Percentiles rank a stretch among this genome's conserved stretches.
Conservation (phyloP, 2,113 vertebrate species). For the Nothobranchius kuhntae region DNA sequence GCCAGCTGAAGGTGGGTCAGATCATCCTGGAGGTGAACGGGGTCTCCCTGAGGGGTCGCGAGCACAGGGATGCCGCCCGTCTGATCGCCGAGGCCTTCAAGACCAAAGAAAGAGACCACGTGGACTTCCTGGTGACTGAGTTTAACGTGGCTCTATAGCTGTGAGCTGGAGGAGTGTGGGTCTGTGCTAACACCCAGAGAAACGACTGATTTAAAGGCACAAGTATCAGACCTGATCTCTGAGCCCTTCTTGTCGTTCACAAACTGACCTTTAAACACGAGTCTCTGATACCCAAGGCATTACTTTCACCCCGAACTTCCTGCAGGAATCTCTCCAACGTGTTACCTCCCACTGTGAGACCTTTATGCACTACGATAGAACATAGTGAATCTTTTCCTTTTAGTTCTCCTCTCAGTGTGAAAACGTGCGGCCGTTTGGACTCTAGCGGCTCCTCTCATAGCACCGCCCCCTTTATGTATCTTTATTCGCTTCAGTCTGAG, state of each 20-base stretch:
- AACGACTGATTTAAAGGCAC: slow-evolving; percentile 51
- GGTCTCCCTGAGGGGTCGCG: slow-evolving; percentile 85
- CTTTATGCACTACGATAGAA: slow-evolving; percentile 50
- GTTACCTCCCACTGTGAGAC: slow-evolving; percentile 69
- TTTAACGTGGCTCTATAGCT: slow-evolving; percentile 93
- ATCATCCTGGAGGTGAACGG: slow-evolving; percentile 97
- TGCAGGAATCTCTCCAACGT: slow-evolving; percentile 52
- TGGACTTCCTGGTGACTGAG: slow-evolving; percentile 97
- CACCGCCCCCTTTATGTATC: slow-evolving; percentile 15
- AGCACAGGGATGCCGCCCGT: slow-evolving; percentile 91
- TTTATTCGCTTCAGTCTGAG: slow-evolving; percentile 28
- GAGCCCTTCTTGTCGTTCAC: slow-evolving; percentile 29
- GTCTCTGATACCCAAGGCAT: slow-evolving; percentile 8
- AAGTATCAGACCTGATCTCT: slow-evolving; percentile 46
- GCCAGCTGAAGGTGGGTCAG: slow-evolving; percentile 95
- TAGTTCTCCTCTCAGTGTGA: slow-evolving; percentile 21
- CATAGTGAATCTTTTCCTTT: slow-evolving; percentile 23
- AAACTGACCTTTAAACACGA: neutral
- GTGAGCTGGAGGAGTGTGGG: slow-evolving; percentile 6
- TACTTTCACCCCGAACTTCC: slow-evolving; percentile 31
- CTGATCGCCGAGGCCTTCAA: slow-evolving; percentile 98
- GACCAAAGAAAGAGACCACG: slow-evolving; percentile 91
- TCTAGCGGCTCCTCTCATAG: slow-evolving; percentile 23
- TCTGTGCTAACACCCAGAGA: neutral
- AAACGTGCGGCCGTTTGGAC: slow-evolving; percentile 13